Evolutionary conservation across 53 echinoderm and acorn worm species (phyloP), one percentile per base, ranked within the genome.

Genomic region (Temnopleurus reevesii): DNA sequence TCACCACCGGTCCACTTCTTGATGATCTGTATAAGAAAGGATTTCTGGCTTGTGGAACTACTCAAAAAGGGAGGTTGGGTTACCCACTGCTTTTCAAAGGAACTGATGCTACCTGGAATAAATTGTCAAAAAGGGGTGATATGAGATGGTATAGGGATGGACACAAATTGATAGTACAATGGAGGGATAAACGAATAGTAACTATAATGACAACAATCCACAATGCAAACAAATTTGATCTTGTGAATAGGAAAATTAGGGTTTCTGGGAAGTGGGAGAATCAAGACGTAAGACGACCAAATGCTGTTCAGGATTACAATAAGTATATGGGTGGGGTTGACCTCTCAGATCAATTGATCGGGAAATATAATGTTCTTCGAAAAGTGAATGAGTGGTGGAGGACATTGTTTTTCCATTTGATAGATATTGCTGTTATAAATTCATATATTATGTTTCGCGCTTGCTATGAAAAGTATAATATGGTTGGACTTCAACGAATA

Each of bases 171-270:
- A 43, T 38, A 2, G 41, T 77, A 23, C 77, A 77, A 44, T 77
- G 77, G 45, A 77, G 19, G n/a, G 45, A 77, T 2, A 38, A 35
- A 12, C 58, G 51, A 59, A 26, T 38, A 18, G 86, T 85, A 3
- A 57, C 57, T 13, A 85, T 85, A 0, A 85, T 85, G 86, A 55
- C 86, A 59, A 85, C 86, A 8, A 85, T 85, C 5, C 86, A 85
- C 43, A 17, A 18, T 64, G 41, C 64, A 64, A 64, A 64, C 29
- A 33, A 64, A 3, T 64, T 28, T 28, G 64, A 64, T 85, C 29
- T 85, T 59, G 86, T 85, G 8, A 29, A 59, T 8, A 55, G 86
- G 24, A 55, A 59, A 8, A 24, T 56, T 4, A 85, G 55, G 19
- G 59, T 43, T 57, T 2, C 12, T 26, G 86, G 58, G 2, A 55